A percentile compares a stretch with the other conserved stretches of the same genome.
Evolutionary conservation across 2,888 invertebrate species (phyloP).

Genomic region (Eupithecia exiguata): DNA sequence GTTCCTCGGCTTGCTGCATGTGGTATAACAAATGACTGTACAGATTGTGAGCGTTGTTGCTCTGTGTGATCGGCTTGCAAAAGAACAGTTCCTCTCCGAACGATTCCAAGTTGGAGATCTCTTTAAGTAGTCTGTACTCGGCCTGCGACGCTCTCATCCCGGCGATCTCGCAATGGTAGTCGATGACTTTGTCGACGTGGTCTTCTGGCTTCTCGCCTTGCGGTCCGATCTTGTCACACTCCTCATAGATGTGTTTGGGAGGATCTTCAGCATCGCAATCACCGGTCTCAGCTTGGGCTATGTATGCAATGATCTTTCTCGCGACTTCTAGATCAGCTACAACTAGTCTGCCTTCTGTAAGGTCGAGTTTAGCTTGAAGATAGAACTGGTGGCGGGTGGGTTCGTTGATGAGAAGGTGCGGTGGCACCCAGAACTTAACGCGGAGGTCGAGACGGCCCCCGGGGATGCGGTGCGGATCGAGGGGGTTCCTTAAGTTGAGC

Average conservation of each 20-base stretch:
- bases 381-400: constrained; percentile 94
- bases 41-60: constrained; percentile 88
- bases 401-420: constrained; percentile 93
- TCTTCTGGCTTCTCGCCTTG: constrained; percentile 85
- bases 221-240: constrained; percentile 85
- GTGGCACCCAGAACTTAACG: constrained; percentile 96
- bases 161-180: constrained; percentile 85
- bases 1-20: constrained; percentile 83
- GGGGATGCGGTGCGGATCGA: constrained; percentile 89
- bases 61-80: constrained; percentile 85
- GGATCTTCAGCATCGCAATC: constrained; percentile 86
- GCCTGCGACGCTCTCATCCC: constrained; percentile 90
- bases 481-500: constrained; percentile 93
- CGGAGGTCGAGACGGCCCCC: constrained; percentile 87
- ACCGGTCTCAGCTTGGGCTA: constrained; percentile 90
- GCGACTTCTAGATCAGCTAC: constrained; percentile 88
- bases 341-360: constrained; percentile 88
- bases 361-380: constrained; percentile 90
- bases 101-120: constrained; percentile 90
- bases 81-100: constrained; percentile 94
- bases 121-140: constrained; percentile 92
- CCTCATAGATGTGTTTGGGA: constrained; percentile 85
- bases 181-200: constrained; percentile 85
- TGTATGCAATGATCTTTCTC: constrained; percentile 88
- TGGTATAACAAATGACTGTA: constrained; percentile 88